Percentiles rank a stretch among this genome's conserved stretches.
Conservation (phyloP, 2,888 invertebrate species). For the Pseudeuparius sepicola region DNA sequence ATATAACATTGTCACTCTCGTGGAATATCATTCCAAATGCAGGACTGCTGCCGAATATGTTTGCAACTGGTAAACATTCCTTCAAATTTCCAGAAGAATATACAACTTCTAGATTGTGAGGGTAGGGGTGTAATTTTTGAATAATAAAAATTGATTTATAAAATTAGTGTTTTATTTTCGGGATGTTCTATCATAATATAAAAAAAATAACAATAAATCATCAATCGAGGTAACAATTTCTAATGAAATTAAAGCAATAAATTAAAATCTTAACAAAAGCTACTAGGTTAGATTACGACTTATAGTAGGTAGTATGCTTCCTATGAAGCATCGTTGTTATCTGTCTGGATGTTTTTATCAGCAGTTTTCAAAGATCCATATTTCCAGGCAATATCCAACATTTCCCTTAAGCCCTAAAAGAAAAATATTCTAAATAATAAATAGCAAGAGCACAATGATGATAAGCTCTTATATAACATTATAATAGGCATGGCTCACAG, state of each 20-base stretch:
- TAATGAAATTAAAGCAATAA: too few relatives aligned
- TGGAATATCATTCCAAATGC: conserved; percentile 99
- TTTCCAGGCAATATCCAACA: conserved; percentile 70
- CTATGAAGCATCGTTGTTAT: too few relatives aligned
- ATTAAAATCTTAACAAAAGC: too few relatives aligned
- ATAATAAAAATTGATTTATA: conserved; percentile 3
- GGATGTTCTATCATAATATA: too few relatives aligned
- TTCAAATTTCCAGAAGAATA: conserved; percentile 89
- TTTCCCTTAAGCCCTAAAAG: conserved; percentile 66
- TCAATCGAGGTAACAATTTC: too few relatives aligned
- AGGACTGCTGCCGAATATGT: conserved; percentile 83
- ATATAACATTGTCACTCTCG: conserved; percentile 87
- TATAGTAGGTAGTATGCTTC: too few relatives aligned
- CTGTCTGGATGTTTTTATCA: conserved; percentile 70
- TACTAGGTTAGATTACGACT: too few relatives aligned
- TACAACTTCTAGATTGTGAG: conserved; percentile 55
- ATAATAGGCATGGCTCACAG: too few relatives aligned
- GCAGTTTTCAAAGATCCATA: conserved; percentile 60
- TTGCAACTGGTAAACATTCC: conserved; percentile 70
- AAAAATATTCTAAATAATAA: too few relatives aligned
- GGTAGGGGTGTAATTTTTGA: conserved; percentile 15
- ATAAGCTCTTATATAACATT: too few relatives aligned
- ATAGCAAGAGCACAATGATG: too few relatives aligned
- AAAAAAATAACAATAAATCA: too few relatives aligned
- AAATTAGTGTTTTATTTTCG: conserved; percentile 5